Conservation (phyloP, 1,140 invertebrate genomes). For the Archivesica marissinica region DNA sequence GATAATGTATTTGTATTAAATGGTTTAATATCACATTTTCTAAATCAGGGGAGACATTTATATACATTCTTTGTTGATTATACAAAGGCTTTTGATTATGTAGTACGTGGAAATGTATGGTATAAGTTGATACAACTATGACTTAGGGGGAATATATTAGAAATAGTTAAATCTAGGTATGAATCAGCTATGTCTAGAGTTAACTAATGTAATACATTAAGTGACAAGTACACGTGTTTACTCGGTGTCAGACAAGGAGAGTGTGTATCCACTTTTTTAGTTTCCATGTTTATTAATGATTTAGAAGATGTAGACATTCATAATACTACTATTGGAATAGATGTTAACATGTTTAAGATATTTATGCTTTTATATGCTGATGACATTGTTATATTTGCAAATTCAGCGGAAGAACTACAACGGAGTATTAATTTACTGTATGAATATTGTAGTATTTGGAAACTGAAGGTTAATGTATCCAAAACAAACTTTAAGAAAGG, state of each 20-base stretch:
- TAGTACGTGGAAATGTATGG: slow-evolving; percentile 36
- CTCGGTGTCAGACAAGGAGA: slow-evolving; percentile 40
- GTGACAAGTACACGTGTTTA: slow-evolving; percentile 13
- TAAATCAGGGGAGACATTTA: slow-evolving; percentile 29
- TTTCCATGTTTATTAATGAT: slow-evolving; percentile 53
- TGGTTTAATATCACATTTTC: slow-evolving; percentile 15
- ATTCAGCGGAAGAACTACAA: slow-evolving; percentile 3
- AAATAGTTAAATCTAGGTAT: slow-evolving; percentile 48
- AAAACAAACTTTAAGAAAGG: slow-evolving; percentile 40
- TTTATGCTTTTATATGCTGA: slow-evolving; percentile 47
- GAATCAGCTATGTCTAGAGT: slow-evolving; percentile 29
- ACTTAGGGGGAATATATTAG: slow-evolving; percentile 20
- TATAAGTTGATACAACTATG: slow-evolving; percentile 18
- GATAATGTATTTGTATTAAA: slow-evolving; percentile 44
- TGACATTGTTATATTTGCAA: slow-evolving; percentile 35
- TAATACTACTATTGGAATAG: not conserved
- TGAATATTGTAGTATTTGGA: slow-evolving; percentile 28
- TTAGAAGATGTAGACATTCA: not conserved
- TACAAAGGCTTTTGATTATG: slow-evolving; percentile 47
- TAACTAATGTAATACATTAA: slow-evolving; percentile 5
- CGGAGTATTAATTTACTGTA: not conserved
- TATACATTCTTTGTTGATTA: slow-evolving; percentile 43
- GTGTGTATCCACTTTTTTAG: slow-evolving; percentile 46
- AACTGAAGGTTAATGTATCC: slow-evolving; percentile 9
- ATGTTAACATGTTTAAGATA: slow-evolving; percentile 17